A percentile compares a stretch with the other conserved stretches of the same genome.
These are phyloP conservation scores for Microctonus hyperodae DNA, from an alignment of 2,888 invertebrate genomes.

Conservation along the genomic window DNA sequence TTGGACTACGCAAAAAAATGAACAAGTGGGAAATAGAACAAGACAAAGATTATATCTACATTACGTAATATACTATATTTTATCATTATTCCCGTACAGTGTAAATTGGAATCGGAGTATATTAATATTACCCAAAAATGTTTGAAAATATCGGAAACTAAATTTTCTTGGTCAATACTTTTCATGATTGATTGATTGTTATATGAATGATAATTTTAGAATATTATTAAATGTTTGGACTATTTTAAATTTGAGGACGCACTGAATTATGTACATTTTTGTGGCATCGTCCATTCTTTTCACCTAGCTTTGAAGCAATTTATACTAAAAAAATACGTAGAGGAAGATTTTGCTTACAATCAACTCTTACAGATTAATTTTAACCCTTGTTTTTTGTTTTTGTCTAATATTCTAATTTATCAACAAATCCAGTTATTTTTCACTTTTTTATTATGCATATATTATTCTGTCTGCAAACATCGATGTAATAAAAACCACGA, in stretches of 20 bases:
- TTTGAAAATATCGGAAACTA: background rate
- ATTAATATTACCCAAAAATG: background rate
- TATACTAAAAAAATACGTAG: too few relatives aligned
- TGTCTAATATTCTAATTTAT: background rate
- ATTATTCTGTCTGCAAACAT: background rate
- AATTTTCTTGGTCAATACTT: background rate
- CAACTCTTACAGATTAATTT: background rate
- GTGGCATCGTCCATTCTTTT: background rate
- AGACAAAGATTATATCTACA: background rate
- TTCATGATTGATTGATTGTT: background rate
- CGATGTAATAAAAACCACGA: too few relatives aligned
- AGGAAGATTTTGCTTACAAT: background rate
- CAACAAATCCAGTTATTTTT: constrained; percentile 2
- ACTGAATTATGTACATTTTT: background rate
- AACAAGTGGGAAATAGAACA: background rate
- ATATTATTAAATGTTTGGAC: background rate
- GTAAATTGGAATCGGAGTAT: background rate
- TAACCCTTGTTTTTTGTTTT: background rate
- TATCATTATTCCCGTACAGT: background rate
- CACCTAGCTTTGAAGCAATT: background rate
- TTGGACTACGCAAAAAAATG: background rate
- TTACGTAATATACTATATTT: constrained; percentile 1
- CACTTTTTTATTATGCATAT: background rate
- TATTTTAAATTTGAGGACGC: background rate
- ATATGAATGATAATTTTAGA: background rate